Conservation (phyloP, 2,113 vertebrate species). For the Puffinus mauretanicus region DNA sequence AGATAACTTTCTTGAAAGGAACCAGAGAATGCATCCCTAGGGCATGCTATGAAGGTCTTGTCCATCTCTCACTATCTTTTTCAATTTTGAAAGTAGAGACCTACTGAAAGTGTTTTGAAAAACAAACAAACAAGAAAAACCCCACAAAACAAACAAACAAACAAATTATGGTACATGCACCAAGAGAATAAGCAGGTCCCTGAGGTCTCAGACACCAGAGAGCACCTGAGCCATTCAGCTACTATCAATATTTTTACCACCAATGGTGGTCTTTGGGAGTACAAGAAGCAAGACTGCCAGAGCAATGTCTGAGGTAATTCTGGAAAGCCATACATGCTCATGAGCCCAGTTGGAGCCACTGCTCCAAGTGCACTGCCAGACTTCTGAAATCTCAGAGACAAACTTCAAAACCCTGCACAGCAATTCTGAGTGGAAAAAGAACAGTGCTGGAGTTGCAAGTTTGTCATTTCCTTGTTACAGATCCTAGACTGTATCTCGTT, state of each 20-base stretch:
- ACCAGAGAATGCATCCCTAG: background rate
- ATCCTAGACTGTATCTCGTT: background rate
- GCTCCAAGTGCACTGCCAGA: background rate
- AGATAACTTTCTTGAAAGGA: background rate
- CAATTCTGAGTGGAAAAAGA: background rate
- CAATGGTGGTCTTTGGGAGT: background rate
- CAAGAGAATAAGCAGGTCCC: background rate
- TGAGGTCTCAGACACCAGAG: background rate
- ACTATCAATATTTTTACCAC: background rate
- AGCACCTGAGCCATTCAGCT: background rate
- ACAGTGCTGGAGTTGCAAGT: background rate
- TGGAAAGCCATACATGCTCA: background rate
- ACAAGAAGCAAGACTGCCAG: background rate
- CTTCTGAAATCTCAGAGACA: background rate
- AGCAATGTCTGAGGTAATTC: background rate
- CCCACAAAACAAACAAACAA: background rate
- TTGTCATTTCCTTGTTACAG: background rate
- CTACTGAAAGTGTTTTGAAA: background rate
- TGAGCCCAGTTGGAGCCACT: background rate
- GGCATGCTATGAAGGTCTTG: background rate
- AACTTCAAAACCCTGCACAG: background rate
- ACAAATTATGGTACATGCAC: background rate
- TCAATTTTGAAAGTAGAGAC: background rate
- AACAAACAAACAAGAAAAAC: background rate
- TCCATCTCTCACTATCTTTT: background rate